A percentile compares a stretch with the other conserved stretches of the same genome.
Evolutionary conservation across 1,140 invertebrate genomes (phyloP).

Genomic region (Leptinotarsa defecta): DNA sequence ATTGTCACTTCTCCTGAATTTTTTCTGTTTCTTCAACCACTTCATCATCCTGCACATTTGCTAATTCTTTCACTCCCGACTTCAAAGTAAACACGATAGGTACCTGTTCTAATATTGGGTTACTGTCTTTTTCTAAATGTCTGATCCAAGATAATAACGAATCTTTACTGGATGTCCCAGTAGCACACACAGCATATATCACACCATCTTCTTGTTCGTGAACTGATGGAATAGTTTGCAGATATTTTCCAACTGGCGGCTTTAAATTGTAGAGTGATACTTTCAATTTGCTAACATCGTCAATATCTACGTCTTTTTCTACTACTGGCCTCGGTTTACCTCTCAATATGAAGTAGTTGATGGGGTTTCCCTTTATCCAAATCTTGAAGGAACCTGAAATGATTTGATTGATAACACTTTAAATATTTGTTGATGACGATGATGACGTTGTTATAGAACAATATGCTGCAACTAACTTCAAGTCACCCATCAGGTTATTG

Average conservation of each 20-base stretch:
- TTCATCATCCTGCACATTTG: conserved; percentile 22
- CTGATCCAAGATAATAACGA: conserved; percentile 92
- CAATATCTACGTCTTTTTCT: conserved; percentile 57
- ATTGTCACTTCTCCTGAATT: conserved; percentile 13
- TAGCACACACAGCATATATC: conserved; percentile 72
- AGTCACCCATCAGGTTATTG: no score
- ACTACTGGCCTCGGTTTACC: conserved; percentile 63
- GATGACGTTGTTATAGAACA: not conserved
- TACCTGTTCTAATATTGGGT: conserved; percentile 73
- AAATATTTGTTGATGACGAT: not conserved
- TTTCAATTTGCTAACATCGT: conserved; percentile 69
- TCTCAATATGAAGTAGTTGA: conserved; percentile 86
- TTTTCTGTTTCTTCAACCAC: conserved; percentile 19
- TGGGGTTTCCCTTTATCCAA: conserved; percentile 74
- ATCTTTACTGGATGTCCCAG: conserved; percentile 85
- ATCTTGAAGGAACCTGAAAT: conserved; percentile 67
- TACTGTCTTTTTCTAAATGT: conserved; percentile 75
- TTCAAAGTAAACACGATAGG: conserved; percentile 79
- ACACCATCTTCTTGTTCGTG: conserved; percentile 95
- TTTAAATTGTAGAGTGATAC: conserved; percentile 64
- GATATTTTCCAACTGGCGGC: conserved; percentile 53
- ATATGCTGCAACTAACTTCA: no score
- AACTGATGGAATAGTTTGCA: conserved; percentile 65
- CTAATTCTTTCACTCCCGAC: conserved; percentile 42
- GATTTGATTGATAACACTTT: not conserved